Evolutionary conservation across 2,113 vertebrate genomes (phyloP).

Genomic region (Hemibagrus wyckioides): DNA sequence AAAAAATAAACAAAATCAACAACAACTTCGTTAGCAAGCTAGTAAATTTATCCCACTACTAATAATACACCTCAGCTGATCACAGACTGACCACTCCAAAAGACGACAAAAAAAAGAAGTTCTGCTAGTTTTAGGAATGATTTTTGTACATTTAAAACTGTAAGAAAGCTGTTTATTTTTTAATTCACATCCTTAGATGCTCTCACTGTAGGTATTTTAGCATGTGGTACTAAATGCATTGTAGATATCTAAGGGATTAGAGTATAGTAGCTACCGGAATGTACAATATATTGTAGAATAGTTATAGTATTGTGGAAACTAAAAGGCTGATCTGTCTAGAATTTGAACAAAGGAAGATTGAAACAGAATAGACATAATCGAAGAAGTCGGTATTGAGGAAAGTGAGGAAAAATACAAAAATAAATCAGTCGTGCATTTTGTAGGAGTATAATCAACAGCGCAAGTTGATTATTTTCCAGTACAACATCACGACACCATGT

Average conservation of each 20-base stretch:
- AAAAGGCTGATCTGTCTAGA: not conserved
- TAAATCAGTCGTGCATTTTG: not conserved
- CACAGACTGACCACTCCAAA: no score
- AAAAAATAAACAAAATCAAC: not conserved
- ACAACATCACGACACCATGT: not conserved
- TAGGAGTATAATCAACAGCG: not conserved
- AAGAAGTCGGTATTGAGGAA: not conserved
- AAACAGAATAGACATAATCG: not conserved
- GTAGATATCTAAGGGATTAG: not conserved
- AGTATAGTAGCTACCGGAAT: not conserved
- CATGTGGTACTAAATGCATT: not conserved
- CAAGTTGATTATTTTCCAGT: not conserved
- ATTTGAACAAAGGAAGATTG: not conserved
- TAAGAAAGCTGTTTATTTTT: not conserved
- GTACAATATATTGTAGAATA: no score
- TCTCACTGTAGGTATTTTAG: not conserved
- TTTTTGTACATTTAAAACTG: not conserved
- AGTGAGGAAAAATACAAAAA: not conserved
- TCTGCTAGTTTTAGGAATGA: not conserved
- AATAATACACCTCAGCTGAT: not conserved
- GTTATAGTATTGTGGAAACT: no score
- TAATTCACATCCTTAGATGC: not conserved
- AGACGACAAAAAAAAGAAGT: no score
- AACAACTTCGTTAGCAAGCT: not conserved
- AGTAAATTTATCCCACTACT: not conserved